Conservation (phyloP, 2,113 vertebrate species). For the Hydropotes inermis region DNA sequence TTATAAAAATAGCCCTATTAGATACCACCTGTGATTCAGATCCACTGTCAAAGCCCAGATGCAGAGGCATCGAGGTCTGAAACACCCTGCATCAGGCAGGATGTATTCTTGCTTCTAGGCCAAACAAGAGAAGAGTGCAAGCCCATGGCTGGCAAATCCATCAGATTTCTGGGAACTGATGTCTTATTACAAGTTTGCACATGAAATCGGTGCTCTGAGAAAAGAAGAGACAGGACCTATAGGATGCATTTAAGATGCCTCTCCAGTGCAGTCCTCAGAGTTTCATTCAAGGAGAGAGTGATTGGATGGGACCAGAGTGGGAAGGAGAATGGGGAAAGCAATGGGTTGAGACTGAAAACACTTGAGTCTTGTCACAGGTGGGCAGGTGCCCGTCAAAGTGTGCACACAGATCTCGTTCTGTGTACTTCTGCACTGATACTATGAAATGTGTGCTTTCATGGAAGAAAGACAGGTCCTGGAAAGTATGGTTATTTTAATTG, state of each 20-base stretch:
- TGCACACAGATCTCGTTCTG: background rate
- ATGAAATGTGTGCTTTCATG: background rate
- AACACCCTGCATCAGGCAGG: background rate
- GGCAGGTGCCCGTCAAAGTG: rapidly evolving
- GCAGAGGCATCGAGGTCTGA: background rate
- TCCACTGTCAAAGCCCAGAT: background rate
- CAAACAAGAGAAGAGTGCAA: background rate
- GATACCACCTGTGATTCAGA: background rate
- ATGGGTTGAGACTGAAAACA: background rate
- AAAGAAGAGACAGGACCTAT: background rate
- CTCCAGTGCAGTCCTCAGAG: background rate
- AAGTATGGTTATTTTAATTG: background rate
- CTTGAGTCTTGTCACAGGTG: background rate
- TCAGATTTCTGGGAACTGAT: background rate
- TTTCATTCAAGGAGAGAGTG: background rate
- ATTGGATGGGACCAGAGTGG: rapidly evolving
- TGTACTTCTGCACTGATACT: background rate
- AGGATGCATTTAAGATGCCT: background rate
- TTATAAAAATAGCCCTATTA: background rate
- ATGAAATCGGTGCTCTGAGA: background rate
- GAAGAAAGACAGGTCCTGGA: background rate
- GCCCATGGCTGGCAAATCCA: background rate
- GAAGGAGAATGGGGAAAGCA: background rate
- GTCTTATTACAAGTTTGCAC: background rate
- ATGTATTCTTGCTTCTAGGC: background rate